Base-by-base conservation (phyloP, 2,797 vertebrate species). In the Diplodus sargus region DNA sequence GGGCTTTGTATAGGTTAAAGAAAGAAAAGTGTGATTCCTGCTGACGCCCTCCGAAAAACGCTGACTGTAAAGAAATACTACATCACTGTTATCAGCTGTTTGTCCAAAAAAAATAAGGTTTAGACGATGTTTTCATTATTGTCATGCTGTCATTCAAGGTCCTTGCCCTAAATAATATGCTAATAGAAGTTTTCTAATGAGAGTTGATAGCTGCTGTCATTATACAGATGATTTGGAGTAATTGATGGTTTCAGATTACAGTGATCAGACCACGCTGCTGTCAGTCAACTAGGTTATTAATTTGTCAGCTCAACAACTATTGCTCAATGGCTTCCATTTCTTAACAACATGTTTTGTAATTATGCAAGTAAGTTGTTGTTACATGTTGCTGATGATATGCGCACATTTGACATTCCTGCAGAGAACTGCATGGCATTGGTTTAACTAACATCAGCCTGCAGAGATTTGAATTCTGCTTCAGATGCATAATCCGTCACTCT, bases 1-100 rank as follows among this genome's bases (percentile, higher is more conserved):
- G 15, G 74, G 34, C 10, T 39, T 45, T 51, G n/a, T 65, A n/a
- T 58, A 48, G 53, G 56, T 47, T 68, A 34, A 49, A 74, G 54
- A 54, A 49, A 58, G 57, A 22, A 48, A 57, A 16, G 49, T 65
- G 10, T 49, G 56, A 42, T 17, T 65, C 18, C 49, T 74, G 78
- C 73, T 60, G 54, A 70, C 1, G 49, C 18, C 9, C 34, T 4
- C 39, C 59, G 23, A 71, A 67, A 67, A 22, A 15, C n/a, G 34
- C 62, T 63, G 63, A 34, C 63, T 49, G 43, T 34, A 30, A 15
- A 48, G 69, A 71, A 49, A 34, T 8, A 45, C 47, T 34, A 4
- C 34, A 8, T 62, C 12, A 15, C 34, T 47, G 22, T 6, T 47
- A 23, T 76, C 56, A 57, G 71, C 51, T 60, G 20, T 53, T 43